These are phyloP conservation scores for Gobiocypris rarus DNA, from an alignment of 2,113 vertebrate genomes.

Conservation along the genomic window DNA sequence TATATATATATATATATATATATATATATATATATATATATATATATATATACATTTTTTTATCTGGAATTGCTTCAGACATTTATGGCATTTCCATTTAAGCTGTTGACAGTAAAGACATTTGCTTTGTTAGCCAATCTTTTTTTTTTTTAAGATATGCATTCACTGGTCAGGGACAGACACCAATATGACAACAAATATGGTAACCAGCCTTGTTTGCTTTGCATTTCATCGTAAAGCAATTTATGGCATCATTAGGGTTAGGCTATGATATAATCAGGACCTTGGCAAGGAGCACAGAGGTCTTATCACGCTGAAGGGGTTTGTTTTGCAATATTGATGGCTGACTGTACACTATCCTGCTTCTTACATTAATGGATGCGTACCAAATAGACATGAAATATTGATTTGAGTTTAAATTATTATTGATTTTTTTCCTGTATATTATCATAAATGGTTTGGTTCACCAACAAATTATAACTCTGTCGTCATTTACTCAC, in stretches of 20 bases:
- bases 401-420: not conserved
- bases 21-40: no score
- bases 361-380: not conserved
- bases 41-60: constrained; percentile 16
- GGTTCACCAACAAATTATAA: no score
- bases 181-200: not conserved
- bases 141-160: not conserved
- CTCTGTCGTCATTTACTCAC: no score
- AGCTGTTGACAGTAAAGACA: constrained; percentile 19
- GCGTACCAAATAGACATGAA: not conserved
- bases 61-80: not conserved
- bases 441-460: no score
- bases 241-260: not conserved
- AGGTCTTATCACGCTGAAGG: not conserved
- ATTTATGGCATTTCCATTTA: not conserved
- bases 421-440: not conserved
- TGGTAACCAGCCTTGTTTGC: not conserved
- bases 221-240: not conserved
- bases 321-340: not conserved
- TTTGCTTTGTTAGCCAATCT: constrained; percentile 3
- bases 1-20: no score
- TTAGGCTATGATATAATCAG: not conserved
- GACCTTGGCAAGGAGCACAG: not conserved
- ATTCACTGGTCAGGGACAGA: not conserved
- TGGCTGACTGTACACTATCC: not conserved